A percentile compares a stretch with the other conserved stretches of the same genome.
These are phyloP conservation scores for Petrocephalus microphthalmus DNA, from an alignment of 2,113 vertebrate species.

Conservation along the genomic window DNA sequence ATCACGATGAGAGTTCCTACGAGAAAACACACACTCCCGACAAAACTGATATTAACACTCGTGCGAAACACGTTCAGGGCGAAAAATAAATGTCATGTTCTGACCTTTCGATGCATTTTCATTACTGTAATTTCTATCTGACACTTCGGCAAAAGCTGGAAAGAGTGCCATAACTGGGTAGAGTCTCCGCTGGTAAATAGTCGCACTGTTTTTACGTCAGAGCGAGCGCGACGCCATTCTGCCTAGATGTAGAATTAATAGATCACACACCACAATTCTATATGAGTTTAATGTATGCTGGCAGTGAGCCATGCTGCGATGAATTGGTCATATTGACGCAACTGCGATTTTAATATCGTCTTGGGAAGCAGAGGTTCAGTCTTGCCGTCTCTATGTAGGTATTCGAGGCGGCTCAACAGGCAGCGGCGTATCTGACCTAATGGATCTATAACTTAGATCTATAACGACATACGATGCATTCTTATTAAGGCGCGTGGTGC, in stretches of 20 bases:
- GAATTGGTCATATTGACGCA: slow-evolving; percentile 10
- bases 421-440: not conserved
- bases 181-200: slow-evolving; percentile 18
- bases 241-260: not conserved
- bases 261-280: not conserved
- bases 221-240: not conserved
- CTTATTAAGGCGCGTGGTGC: not conserved
- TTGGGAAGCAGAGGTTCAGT: not conserved
- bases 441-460: not conserved
- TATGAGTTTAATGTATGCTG: not conserved
- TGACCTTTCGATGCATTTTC: slow-evolving; percentile 34
- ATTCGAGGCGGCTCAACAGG: not conserved
- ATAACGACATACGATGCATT: not conserved
- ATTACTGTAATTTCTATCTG: slow-evolving; percentile 19
- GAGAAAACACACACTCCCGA: not conserved
- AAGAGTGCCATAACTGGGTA: slow-evolving; percentile 39
- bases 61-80: not conserved
- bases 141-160: slow-evolving; percentile 33
- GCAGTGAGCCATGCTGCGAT: not conserved
- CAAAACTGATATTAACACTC: not conserved
- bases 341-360: not conserved
- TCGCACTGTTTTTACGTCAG: slow-evolving; percentile 23
- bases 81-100: not conserved
- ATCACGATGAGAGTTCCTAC: not conserved
- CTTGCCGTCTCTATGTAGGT: not conserved